phyloP scores from a whole-genome alignment of 2,888 invertebrate genomes.

The Synergus gifuensis region DNA sequence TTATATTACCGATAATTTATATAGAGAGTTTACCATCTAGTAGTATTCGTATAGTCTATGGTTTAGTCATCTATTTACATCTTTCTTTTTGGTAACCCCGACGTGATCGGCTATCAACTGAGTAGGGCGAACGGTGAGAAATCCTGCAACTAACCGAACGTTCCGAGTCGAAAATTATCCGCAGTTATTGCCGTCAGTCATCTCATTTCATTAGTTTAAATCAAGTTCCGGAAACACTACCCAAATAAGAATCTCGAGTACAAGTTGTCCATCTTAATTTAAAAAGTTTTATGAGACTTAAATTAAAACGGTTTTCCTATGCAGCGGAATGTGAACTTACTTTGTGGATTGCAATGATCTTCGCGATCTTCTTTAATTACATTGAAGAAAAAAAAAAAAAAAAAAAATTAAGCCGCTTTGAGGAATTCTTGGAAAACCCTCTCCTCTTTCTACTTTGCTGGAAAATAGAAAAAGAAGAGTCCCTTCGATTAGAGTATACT shows the following conservation, averaged over 20 bases:
- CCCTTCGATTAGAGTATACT: neutral
- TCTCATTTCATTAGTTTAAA: too few species aligned
- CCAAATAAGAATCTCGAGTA: neutral
- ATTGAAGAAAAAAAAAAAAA: neutral
- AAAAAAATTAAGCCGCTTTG: neutral
- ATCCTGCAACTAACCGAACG: too few species aligned
- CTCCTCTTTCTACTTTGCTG: too few species aligned
- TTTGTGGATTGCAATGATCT: neutral
- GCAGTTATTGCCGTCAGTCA: too few species aligned
- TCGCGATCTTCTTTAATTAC: neutral
- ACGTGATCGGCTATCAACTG: too few species aligned
- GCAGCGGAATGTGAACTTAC: neutral
- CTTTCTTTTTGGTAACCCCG: too few species aligned
- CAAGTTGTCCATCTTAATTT: constrained; percentile 5
- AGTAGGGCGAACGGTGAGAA: too few species aligned
- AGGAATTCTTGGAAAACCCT: neutral
- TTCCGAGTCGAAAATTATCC: too few species aligned
- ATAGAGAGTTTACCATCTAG: too few species aligned
- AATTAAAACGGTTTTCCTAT: neutral
- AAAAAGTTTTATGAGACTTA: constrained; percentile 30
- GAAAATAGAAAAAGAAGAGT: neutral
- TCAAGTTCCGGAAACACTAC: neutral
- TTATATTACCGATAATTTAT: too few species aligned
- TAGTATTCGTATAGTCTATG: too few species aligned
- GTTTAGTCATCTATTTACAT: too few species aligned